These are phyloP conservation scores for Canis aureus DNA, from an alignment of 2,113 vertebrate species.

Conservation along the genomic window DNA sequence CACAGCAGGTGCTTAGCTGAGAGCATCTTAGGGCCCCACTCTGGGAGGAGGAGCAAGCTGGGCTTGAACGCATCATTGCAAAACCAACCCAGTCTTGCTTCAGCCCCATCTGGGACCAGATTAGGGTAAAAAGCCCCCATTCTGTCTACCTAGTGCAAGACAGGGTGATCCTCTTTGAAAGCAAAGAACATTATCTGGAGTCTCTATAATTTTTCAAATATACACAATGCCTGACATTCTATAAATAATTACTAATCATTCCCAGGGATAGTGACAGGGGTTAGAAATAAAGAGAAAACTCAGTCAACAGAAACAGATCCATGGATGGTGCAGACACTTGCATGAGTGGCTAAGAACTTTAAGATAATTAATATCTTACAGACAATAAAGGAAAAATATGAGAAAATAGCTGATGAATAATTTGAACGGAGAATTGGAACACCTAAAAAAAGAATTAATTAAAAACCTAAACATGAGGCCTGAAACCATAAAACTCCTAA, in stretches of 20 bases:
- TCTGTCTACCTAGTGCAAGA: accelerated
- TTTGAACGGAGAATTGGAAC: background rate
- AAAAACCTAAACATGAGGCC: background rate
- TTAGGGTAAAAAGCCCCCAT: background rate
- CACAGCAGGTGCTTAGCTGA: accelerated
- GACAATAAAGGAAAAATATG: background rate
- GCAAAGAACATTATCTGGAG: background rate
- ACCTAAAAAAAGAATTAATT: background rate
- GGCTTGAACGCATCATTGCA: no score
- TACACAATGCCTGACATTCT: accelerated
- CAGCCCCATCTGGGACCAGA: background rate
- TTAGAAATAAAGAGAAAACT: background rate
- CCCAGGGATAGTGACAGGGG: background rate
- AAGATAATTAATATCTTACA: background rate
- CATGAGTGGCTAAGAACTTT: accelerated
- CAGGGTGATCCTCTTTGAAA: background rate
- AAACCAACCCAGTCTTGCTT: background rate
- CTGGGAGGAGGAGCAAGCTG: accelerated
- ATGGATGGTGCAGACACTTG: accelerated
- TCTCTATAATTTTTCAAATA: background rate
- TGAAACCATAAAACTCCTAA: background rate
- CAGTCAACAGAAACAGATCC: background rate
- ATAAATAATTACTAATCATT: accelerated
- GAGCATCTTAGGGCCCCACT: no score
- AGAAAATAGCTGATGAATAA: background rate